A percentile compares a stretch with the other conserved stretches of the same genome.
Conservation (phyloP, 2,113 vertebrate genomes). For the Limanda limanda region DNA sequence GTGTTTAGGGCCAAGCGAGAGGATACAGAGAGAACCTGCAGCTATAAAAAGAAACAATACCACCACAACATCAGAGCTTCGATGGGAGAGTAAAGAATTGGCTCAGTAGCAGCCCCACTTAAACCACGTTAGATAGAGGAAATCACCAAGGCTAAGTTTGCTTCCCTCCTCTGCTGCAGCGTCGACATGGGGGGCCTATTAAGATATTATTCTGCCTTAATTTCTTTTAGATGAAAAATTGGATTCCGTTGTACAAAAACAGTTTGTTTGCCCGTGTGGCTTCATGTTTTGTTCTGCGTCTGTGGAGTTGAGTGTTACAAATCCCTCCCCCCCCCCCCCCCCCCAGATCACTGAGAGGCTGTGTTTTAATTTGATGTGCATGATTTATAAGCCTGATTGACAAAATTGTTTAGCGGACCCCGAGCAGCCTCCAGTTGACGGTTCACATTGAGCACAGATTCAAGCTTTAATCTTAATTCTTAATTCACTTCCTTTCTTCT, state of each 20-base stretch:
- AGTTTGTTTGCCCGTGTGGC: conserved; percentile 20
- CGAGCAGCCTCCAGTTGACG: conserved; percentile 38
- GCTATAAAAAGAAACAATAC: conserved; percentile 52
- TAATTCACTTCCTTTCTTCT: neutral
- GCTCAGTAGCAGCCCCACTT: conserved; percentile 26
- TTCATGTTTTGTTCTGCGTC: conserved; percentile 41
- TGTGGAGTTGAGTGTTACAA: conserved; percentile 44
- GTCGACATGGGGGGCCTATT: conserved; percentile 34
- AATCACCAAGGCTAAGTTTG: conserved; percentile 30
- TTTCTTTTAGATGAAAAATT: conserved; percentile 36
- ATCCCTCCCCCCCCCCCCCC: neutral
- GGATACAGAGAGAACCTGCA: conserved; percentile 33
- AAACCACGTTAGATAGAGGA: conserved; percentile 31
- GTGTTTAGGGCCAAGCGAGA: conserved; percentile 31
- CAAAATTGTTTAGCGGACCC: conserved; percentile 44
- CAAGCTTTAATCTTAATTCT: conserved; percentile 16
- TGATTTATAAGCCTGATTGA: conserved; percentile 67
- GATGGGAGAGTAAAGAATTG: conserved; percentile 55
- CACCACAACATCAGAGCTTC: conserved; percentile 9
- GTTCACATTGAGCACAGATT: conserved; percentile 8
- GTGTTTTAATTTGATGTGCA: conserved; percentile 68
- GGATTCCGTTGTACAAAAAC: conserved; percentile 28
- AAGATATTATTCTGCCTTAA: conserved; percentile 36
- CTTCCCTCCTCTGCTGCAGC: conserved; percentile 21
- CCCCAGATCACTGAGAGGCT: conserved; percentile 42